Evolutionary conservation across 2,797 vertebrate genomes (phyloP), one percentile per base, ranked within the genome.

Genomic region (Harpagifer antarcticus): DNA sequence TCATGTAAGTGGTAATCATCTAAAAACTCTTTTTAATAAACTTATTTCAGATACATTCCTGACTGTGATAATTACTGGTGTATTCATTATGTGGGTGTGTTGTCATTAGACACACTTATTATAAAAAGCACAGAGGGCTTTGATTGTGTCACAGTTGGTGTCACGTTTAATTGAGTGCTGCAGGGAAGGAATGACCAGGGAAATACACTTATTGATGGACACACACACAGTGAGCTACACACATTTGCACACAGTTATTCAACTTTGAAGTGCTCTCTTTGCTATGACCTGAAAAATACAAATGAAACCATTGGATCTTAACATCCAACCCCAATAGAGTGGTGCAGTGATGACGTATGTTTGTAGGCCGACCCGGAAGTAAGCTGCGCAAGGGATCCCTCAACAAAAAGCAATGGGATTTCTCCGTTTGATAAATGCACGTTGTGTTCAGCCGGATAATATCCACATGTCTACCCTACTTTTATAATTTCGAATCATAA

Each of bases 1-100:
- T 13, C 17, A 27, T 59, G n/a, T 58, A 54, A 72, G 66, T 58
- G 5, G 16, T 70, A 20, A 55, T 84, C 55, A 63, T 83, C 74
- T 77, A 40, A 55, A 42, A 72, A 77, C 61, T 70, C 20, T 67
- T 88, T 90, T 88, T 90, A 69, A 89, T 88, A 84, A 72, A 85
- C 67, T 61, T 86, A 57, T 74, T 78, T 84, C 47, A 63, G 74
- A 88, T 86, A 78, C 65, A 89, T 81, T 84, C 55, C 68, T 75
- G 74, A 72, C 72, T 59, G 66, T 67, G 69, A 81, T 92, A 85
- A 92, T 90, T 82, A 86, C 66, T 69, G 49, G 60, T 68, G 23
- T 58, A 56, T 80, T 88, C 77, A 87, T 84, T 87, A 76, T 83
- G 71, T 59, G 70, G 64, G 64, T 53, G 74, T 82, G 43, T 79